These are phyloP conservation scores for Anas capensis DNA, from an alignment of 2,797 vertebrate genomes.

Conservation along the genomic window DNA sequence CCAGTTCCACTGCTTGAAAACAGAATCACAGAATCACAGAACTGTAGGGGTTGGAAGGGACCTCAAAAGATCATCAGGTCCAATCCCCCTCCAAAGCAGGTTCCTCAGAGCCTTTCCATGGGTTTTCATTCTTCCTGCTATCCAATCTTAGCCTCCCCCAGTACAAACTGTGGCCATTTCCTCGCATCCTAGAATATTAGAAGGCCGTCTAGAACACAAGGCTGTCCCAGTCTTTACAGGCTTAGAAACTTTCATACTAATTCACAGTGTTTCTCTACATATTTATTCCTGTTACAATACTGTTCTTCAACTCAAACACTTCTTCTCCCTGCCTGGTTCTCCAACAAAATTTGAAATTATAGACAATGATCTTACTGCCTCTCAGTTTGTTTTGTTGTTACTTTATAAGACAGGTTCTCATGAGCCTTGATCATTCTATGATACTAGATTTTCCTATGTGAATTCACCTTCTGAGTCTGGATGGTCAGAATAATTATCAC, in stretches of 20 bases:
- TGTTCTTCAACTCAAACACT: neutral
- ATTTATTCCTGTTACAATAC: neutral
- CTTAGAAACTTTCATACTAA: neutral
- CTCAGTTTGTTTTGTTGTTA: neutral
- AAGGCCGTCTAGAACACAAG: neutral
- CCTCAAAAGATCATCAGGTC: no score
- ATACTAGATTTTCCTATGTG: fast-evolving
- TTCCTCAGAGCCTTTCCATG: neutral
- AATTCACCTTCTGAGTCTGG: neutral
- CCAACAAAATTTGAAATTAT: neutral
- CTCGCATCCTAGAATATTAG: neutral
- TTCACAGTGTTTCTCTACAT: neutral
- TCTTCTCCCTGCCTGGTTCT: neutral
- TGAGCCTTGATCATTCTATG: neutral
- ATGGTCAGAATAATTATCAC: neutral
- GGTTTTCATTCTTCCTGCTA: neutral
- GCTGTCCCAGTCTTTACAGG: neutral
- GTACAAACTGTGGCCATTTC: neutral
- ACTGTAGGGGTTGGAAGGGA: no score
- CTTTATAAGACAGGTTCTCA: neutral
- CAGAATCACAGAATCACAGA: no score
- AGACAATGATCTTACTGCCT: fast-evolving
- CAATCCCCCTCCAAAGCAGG: no score
- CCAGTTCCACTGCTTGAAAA: neutral
- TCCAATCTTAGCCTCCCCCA: neutral